Conservation (phyloP, 2,888 invertebrate genomes). For the Brachyptera risi region DNA sequence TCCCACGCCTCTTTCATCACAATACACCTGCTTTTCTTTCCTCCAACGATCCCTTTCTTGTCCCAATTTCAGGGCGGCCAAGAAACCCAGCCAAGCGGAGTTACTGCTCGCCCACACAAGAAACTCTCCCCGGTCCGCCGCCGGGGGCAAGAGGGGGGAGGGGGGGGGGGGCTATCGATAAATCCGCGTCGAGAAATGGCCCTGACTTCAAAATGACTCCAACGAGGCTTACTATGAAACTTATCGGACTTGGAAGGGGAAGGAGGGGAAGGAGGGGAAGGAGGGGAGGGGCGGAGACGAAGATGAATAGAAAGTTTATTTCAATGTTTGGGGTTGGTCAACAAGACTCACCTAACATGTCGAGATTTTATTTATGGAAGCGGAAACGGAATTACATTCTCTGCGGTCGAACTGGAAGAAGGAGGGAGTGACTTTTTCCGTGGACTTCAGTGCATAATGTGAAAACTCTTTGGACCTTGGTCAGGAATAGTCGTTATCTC, state of each 20-base stretch:
- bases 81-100: neutral
- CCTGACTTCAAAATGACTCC: slow-evolving; percentile 2
- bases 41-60: neutral
- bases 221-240: slow-evolving; percentile 18
- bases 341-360: slow-evolving; percentile 2
- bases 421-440: no score
- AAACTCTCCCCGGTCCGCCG: neutral
- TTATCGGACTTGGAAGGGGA: slow-evolving; percentile 17
- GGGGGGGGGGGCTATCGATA: neutral
- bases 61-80: neutral
- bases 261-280: slow-evolving; percentile 8
- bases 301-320: slow-evolving; percentile 4
- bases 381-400: no score
- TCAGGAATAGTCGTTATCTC: no score
- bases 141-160: no score
- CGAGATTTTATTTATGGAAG: slow-evolving; percentile 6
- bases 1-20: neutral
- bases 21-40: neutral
- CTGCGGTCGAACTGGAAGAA: no score
- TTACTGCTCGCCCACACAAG: no score
- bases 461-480: no score
- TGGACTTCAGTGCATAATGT: no score
- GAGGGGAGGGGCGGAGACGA: neutral
- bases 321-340: slow-evolving; percentile 16
- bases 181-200: slow-evolving; percentile 10